Base-by-base conservation (phyloP, 2,797 vertebrate species). In the Enteromius anoplus region DNA sequence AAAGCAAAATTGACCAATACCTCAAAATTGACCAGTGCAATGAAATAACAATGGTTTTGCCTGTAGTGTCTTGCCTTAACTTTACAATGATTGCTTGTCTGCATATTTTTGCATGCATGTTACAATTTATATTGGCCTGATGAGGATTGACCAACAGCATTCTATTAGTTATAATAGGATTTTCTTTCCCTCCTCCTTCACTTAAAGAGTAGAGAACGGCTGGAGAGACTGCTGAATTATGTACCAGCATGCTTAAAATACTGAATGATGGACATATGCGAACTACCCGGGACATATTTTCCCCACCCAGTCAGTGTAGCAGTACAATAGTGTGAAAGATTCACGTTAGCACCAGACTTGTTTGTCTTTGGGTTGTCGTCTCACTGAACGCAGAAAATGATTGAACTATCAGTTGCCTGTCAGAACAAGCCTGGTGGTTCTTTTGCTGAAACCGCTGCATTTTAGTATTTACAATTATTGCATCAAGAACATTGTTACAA, bases 351-450 rank as follows among this genome's bases (percentile, higher is more conserved):
- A 84, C 84, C 78, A 84, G 85, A 84, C 80, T 78, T 83, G 86
- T 88, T 84, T 85, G 83, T 85, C 83, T 82, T 84, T 66, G 42
- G 45, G 70, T 84, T 84, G 85, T 85, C 85, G 68, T 70, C 64
- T 78, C 85, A 72, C 53, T 47, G 78, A 89, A 88, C 53, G 80
- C 70, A 84, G 75, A 87, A 89, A 86, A 88, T 86, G 87, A 86
- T 88, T 82, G 84, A 86, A 78, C 79, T 45, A 45, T 83, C 75
- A 77, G 86, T 78, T 80, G 62, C 88, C 53, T 86, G 88, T 87
- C 80, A 75, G 81, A 84, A 83, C 88, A 84, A 58, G 88, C 73
- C 86, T 86, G 80, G 12, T 81, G 55, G 83, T 83, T 78, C 51
- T 70, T 79, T 42, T 75, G 78, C 75, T 85, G 80, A 86, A 85